Conservation (phyloP, 1,140 invertebrate genomes). For the Cyclargus thomasi region DNA sequence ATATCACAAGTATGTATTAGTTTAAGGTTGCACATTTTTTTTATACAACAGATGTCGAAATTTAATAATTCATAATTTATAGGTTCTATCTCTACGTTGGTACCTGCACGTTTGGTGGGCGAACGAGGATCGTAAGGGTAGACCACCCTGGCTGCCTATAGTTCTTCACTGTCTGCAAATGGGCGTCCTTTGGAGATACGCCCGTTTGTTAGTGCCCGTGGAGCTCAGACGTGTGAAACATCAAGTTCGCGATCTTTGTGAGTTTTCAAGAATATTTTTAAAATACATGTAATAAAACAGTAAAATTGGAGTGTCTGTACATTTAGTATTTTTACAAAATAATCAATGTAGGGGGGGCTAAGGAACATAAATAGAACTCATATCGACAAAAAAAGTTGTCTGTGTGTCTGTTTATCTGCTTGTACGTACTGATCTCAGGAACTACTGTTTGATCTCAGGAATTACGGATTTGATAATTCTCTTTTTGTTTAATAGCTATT, state of each 20-base stretch:
- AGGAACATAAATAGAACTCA: too few species aligned
- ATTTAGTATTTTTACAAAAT: too few species aligned
- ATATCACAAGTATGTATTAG: constrained; percentile 79
- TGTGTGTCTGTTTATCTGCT: too few species aligned
- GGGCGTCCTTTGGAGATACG: constrained; percentile 92
- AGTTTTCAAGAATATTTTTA: constrained; percentile 31
- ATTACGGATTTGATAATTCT: too few species aligned
- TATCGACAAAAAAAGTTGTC: too few species aligned
- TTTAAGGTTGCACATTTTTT: neutral
- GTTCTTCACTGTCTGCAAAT: constrained; percentile 85
- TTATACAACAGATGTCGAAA: neutral
- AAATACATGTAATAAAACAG: too few species aligned
- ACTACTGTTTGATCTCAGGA: too few species aligned
- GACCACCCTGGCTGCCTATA: constrained; percentile 75
- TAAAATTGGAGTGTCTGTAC: too few species aligned
- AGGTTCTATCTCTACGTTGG: constrained; percentile 76
- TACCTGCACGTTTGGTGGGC: constrained; percentile 71
- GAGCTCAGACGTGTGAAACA: constrained; percentile 88
- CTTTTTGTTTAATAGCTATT: too few species aligned
- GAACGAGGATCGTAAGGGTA: constrained; percentile 48
- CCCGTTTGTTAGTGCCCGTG: constrained; percentile 90
- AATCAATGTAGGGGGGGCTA: too few species aligned
- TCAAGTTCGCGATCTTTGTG: constrained; percentile 82
- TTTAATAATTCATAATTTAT: constrained; percentile 15
- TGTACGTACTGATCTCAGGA: too few species aligned